These are phyloP conservation scores for Butorides virescens DNA, from an alignment of 2,113 vertebrate species.

Conservation along the genomic window DNA sequence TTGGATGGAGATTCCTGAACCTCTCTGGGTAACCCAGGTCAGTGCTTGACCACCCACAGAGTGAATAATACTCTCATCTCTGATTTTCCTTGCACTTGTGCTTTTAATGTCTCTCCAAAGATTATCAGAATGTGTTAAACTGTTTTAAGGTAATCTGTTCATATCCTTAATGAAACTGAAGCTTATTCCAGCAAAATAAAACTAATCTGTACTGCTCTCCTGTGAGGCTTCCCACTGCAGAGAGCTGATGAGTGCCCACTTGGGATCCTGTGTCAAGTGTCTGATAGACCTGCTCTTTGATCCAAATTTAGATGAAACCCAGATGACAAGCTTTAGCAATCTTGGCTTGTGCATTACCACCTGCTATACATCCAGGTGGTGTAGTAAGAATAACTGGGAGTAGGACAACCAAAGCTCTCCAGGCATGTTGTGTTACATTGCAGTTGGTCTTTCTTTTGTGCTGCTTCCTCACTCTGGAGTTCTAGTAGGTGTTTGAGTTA, in stretches of 20 bases:
- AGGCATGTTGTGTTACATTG: background rate
- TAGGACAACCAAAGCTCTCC: background rate
- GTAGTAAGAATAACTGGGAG: background rate
- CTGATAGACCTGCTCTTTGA: background rate
- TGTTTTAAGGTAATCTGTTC: background rate
- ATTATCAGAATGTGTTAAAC: background rate
- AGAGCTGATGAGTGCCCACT: background rate
- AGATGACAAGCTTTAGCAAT: background rate
- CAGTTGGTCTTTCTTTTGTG: background rate
- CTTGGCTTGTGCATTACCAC: background rate
- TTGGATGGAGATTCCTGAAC: too few species aligned
- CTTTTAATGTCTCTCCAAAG: background rate
- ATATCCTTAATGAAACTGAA: background rate
- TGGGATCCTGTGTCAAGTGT: background rate
- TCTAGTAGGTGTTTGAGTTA: background rate
- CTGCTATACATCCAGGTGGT: background rate
- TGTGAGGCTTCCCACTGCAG: background rate
- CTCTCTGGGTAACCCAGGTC: too few species aligned
- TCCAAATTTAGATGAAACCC: background rate
- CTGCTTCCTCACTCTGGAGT: background rate
- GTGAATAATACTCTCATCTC: too few species aligned
- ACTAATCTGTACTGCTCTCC: background rate
- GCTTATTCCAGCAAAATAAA: background rate
- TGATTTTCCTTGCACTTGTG: too few species aligned
- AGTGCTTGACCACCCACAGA: too few species aligned